Percentiles rank a stretch among this genome's conserved stretches.
These are phyloP conservation scores for Chelonus insularis DNA, from an alignment of 1,140 invertebrate genomes.

Conservation along the genomic window DNA sequence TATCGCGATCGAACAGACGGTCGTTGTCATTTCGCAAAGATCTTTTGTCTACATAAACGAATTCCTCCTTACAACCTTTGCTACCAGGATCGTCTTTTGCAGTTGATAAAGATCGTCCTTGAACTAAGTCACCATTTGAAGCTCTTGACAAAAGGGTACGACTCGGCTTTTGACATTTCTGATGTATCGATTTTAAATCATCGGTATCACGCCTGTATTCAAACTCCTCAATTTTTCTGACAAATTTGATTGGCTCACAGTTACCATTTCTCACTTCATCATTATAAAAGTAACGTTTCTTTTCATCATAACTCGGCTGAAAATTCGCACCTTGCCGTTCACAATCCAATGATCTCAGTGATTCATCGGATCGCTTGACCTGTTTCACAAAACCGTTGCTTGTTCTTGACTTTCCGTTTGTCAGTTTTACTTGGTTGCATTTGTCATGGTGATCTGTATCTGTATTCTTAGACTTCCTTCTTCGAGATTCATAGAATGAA, in stretches of 20 bases:
- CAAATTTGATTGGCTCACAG: conserved; percentile 11
- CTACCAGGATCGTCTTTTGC: background rate
- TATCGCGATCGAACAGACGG: conserved; percentile 5
- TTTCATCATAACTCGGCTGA: conserved; percentile 23
- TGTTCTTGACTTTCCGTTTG: conserved; percentile 28
- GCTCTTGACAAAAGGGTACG: background rate
- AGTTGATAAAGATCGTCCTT: conserved; percentile 1
- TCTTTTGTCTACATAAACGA: conserved; percentile 16
- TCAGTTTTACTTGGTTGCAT: conserved; percentile 18
- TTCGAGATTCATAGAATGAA: conserved; percentile 18
- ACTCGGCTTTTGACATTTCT: background rate
- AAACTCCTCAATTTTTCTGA: conserved; percentile 3
- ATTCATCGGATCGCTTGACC: conserved; percentile 28
- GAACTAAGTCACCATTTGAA: conserved; percentile 6
- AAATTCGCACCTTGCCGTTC: conserved; percentile 17
- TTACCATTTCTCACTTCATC: conserved; percentile 15
- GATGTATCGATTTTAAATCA: background rate
- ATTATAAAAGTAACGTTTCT: conserved; percentile 4
- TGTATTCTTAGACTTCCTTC: conserved; percentile 11
- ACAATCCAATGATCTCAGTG: conserved; percentile 15
- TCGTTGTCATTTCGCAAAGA: conserved; percentile 7
- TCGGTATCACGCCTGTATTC: background rate
- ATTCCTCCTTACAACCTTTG: conserved; percentile 3
- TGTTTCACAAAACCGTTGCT: conserved; percentile 30
- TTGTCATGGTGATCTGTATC: conserved; percentile 2